phyloP scores from a whole-genome alignment of 2,888 invertebrate species.

The Nudaria mundana region DNA sequence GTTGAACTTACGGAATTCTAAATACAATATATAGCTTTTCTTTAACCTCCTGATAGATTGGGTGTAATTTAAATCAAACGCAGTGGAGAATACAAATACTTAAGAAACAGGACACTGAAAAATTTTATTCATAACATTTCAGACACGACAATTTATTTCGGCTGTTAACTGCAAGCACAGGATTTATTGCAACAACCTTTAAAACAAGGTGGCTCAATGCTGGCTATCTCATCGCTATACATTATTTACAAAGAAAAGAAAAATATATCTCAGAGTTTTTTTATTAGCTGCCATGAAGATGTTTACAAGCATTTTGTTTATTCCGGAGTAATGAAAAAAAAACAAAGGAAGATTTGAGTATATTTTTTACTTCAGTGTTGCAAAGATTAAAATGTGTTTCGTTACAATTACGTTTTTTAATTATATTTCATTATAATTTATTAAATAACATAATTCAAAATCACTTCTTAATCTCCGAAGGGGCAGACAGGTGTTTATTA shows the following conservation, averaged over 20 bases:
- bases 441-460: too few relatives aligned
- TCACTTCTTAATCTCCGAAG: too few relatives aligned
- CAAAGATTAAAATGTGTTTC: too few relatives aligned
- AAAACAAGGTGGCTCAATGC: conserved; percentile 23
- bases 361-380: too few relatives aligned
- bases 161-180: conserved; percentile 21
- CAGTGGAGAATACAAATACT: neutral
- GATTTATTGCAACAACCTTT: conserved; percentile 30
- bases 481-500: too few relatives aligned
- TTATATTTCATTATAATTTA: too few relatives aligned
- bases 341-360: neutral
- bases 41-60: too few relatives aligned
- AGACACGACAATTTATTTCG: conserved; percentile 28
- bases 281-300: conserved; percentile 1
- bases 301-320: neutral
- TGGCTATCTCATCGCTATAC: conserved; percentile 23
- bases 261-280: conserved; percentile 11
- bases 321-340: neutral
- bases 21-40: too few relatives aligned
- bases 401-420: too few relatives aligned
- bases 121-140: conserved; percentile 24
- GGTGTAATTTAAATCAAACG: neutral
- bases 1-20: too few relatives aligned
- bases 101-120: conserved; percentile 8
- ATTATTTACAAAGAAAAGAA: conserved; percentile 23